phyloP scores from a whole-genome alignment of 2,888 invertebrate genomes.

The Dendrolimus houi region DNA sequence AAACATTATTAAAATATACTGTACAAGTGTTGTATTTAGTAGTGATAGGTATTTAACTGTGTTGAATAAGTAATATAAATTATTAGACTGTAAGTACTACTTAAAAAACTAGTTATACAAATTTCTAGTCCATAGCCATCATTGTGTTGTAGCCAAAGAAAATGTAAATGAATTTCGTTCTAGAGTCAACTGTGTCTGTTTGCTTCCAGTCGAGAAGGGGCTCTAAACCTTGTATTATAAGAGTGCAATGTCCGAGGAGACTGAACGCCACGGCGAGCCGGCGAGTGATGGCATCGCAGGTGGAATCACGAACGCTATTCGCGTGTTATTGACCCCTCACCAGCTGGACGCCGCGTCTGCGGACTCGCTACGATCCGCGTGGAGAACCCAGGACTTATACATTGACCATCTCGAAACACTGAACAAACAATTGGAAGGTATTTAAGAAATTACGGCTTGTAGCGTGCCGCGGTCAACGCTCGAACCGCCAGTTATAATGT shows the following conservation, averaged over 20 bases:
- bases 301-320: conserved; percentile 69
- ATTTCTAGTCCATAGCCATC: conserved; percentile 6
- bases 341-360: conserved; percentile 79
- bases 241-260: conserved; percentile 74
- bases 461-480: conserved; percentile 55
- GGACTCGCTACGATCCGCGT: conserved; percentile 81
- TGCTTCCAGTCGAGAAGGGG: conserved; percentile 65
- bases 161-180: conserved; percentile 39
- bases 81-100: conserved; percentile 18
- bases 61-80: conserved; percentile 7
- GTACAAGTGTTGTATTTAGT: conserved; percentile 5
- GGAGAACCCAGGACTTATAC: conserved; percentile 86
- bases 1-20: conserved; percentile 20
- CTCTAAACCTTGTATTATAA: conserved; percentile 51
- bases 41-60: conserved; percentile 8
- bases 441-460: conserved; percentile 73
- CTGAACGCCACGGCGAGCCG: conserved; percentile 65
- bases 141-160: conserved; percentile 10
- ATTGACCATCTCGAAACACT: conserved; percentile 85
- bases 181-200: conserved; percentile 46
- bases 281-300: conserved; percentile 56
- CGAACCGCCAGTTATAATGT: conserved; percentile 56
- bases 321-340: conserved; percentile 79
- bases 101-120: neutral
- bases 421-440: conserved; percentile 87